phyloP scores from a whole-genome alignment of 2,888 invertebrate genomes.

The Julus scanicus region DNA sequence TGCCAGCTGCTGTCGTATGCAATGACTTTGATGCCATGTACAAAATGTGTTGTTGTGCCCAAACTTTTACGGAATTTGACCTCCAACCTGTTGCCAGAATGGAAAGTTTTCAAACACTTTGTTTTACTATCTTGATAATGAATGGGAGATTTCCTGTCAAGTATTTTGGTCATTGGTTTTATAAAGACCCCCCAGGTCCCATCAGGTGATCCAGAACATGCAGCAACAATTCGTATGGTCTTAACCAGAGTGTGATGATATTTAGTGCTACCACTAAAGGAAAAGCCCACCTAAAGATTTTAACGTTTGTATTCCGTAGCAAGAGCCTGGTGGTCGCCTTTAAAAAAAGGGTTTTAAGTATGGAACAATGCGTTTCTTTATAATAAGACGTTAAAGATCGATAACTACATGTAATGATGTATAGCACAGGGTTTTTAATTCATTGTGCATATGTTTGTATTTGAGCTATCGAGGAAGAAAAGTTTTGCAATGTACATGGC shows the following conservation, averaged over 20 bases:
- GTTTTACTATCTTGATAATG: background rate
- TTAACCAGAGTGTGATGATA: too few species aligned
- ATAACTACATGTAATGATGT: background rate
- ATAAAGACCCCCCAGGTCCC: too few species aligned
- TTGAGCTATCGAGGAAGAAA: background rate
- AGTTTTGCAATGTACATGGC: background rate
- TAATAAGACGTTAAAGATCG: too few species aligned
- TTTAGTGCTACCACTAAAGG: too few species aligned
- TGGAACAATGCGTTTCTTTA: background rate
- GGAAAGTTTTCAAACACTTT: background rate
- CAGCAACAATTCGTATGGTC: too few species aligned
- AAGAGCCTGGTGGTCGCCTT: too few species aligned
- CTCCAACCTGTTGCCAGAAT: background rate
- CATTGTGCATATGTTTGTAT: background rate
- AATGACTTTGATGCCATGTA: too few species aligned
- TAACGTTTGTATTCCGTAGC: too few species aligned
- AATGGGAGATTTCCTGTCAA: too few species aligned
- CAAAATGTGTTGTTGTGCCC: background rate
- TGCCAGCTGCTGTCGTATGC: background rate
- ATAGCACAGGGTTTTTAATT: background rate
- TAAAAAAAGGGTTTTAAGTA: background rate
- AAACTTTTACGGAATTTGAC: background rate
- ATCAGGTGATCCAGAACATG: too few species aligned
- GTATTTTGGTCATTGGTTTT: too few species aligned
- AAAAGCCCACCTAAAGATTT: too few species aligned